phyloP scores from a whole-genome alignment of 2,888 invertebrate species.

The Bellardia pandia region DNA sequence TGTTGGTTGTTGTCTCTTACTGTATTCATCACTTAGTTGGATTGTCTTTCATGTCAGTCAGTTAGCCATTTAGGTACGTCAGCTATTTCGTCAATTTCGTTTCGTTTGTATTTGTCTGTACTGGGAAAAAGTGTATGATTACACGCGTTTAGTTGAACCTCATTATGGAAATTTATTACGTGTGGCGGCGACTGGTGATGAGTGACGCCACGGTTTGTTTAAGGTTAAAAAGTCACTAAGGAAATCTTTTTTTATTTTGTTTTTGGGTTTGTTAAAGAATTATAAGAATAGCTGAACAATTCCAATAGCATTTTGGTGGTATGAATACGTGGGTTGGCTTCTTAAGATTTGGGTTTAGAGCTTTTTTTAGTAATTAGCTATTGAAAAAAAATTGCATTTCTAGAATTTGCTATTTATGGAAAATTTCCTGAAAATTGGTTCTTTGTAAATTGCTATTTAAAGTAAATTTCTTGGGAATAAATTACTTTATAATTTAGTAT shows the following conservation, averaged over 20 bases:
- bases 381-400: too few species aligned
- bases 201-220: slow-evolving; percentile 72
- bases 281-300: slow-evolving; percentile 8
- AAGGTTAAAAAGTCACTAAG: slow-evolving; percentile 72
- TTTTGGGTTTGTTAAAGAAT: slow-evolving; percentile 10
- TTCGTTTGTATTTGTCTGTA: background rate
- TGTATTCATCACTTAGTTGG: slow-evolving; percentile 28
- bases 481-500: too few species aligned
- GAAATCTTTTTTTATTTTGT: background rate
- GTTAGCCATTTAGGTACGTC: background rate
- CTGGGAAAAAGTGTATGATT: slow-evolving; percentile 65
- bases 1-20: slow-evolving; percentile 5
- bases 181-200: slow-evolving; percentile 73
- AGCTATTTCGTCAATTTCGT: slow-evolving; percentile 5
- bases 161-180: slow-evolving; percentile 75
- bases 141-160: slow-evolving; percentile 72
- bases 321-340: background rate
- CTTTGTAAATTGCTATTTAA: too few species aligned
- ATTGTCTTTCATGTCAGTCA: slow-evolving; percentile 10
- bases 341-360: too few species aligned
- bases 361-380: too few species aligned
- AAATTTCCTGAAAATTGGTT: too few species aligned
- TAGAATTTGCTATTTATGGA: too few species aligned
- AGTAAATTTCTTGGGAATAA: too few species aligned
- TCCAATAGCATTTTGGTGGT: slow-evolving; percentile 12